Base-by-base conservation (phyloP, 2,797 vertebrate genomes). In the Fistularia tabacaria region DNA sequence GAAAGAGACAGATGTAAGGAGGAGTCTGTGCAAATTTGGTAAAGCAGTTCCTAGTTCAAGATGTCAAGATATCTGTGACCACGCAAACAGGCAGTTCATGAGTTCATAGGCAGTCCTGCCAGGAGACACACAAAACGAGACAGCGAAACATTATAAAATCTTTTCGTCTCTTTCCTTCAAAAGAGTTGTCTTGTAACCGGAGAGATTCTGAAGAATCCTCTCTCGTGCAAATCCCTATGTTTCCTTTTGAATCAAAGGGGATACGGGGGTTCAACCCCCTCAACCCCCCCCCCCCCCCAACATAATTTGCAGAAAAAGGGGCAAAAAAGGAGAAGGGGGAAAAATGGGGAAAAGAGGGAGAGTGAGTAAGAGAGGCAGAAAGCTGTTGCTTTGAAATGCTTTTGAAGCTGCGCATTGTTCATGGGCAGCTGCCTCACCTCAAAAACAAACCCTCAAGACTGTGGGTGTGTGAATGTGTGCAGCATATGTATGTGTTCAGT, bases 401-500 rank as follows among this genome's bases (percentile, higher is more conserved):
- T 88, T 89, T 89, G 85, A 90, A 89, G 86, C 66, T 59, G 62
- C 73, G 83, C 76, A 88, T 90, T 91, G 87, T 90, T 85, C 74
- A 76, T 88, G 81, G 82, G 82, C 91, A 89, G 88, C 88, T 90
- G 89, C 83, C 82, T 88, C 71, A 69, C 57, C 73, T 64, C 10
- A 66, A 82, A 85, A 73, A 63, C 63, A 75, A 73, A 81, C 74
- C 71, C 67, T 60, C 63, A 64, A 57, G 70, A 62, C 64, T 49
- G 73, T 67, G 74, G 63, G 62, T 63, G 73, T 71, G 72, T 62
- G 54, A 41, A 49, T 54, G 43, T 54, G 48, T 50, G 49, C 47
- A 44, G 42, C 37, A 46, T 59, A 54, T 48, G 50, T 57, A 54
- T 51, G 66, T 46, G 54, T 55, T 64, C 49, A 5, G 48, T 64